Evolutionary conservation across 2,113 vertebrate genomes (phyloP).

Genomic region (Apistogramma diplotaenia): DNA sequence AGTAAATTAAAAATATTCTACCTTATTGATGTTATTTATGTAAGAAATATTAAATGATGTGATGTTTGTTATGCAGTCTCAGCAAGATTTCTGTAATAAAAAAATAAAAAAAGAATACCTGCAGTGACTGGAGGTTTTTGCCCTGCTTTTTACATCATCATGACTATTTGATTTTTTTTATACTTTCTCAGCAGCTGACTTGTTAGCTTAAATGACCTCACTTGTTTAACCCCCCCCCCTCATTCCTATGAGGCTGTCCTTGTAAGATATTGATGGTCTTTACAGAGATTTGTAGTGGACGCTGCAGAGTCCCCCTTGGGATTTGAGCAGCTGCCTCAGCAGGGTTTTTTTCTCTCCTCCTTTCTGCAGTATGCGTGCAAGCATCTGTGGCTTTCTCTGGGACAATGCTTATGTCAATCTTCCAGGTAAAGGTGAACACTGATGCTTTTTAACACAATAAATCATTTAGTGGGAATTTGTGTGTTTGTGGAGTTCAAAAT

Average conservation of each 20-base stretch:
- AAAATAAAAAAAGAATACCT: background rate
- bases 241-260: background rate
- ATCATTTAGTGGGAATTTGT: background rate
- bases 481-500: background rate
- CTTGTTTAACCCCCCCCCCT: background rate
- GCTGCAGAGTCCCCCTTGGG: constrained; percentile 50
- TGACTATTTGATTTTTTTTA: background rate
- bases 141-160: background rate
- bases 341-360: constrained; percentile 9
- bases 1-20: background rate
- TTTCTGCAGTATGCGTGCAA: constrained; percentile 24
- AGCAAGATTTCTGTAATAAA: constrained; percentile 30
- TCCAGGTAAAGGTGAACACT: background rate
- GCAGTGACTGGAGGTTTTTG: constrained; percentile 21
- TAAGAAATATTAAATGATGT: background rate
- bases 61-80: constrained; percentile 44
- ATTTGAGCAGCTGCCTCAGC: constrained; percentile 32
- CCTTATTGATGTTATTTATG: no score
- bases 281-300: constrained; percentile 4
- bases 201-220: background rate
- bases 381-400: background rate
- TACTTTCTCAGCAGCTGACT: background rate
- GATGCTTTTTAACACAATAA: background rate
- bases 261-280: background rate
- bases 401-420: background rate